Base-by-base conservation (phyloP, 1,140 invertebrate genomes). In the Tetramorium alpestre region DNA sequence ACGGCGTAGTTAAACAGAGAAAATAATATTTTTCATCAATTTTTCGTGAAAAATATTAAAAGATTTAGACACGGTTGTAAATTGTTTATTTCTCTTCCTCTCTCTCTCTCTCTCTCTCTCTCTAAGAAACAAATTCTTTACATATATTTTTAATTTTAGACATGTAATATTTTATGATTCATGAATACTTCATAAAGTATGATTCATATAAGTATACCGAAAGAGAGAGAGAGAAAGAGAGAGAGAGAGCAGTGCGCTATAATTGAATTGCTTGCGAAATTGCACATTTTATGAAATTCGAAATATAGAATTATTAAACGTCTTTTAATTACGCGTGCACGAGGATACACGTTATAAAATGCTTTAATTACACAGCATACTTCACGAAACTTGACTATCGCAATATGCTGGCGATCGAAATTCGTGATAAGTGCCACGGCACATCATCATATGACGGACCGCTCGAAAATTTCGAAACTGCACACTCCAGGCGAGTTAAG, bases 281-380 rank as follows among this genome's bases (percentile, higher is more conserved):
- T 54, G 11, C 3, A 60, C n/a, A 72, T 73, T 73, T 38, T 38
- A 25, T 13, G 22, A 60, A 84, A 73, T 60, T 60, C 2, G 13
- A 49, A 75, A 38, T 22, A 22, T 49, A 18, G 4, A 44, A 47
- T 44, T 38, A 28, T 54, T 16, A 62, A 84, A 60, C 54, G 51
- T 62, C 51, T 82, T 82, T 84, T 56, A 69, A 81, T 81, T 73
- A 62, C 54, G 18, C 51, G 51, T 47, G 13, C 4, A 41, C 33
- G 3, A 65, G 76, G 5, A 64, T 11, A 28, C 11, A 8, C 0
- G 22, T 67, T 49, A 38, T 28, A 51, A 82, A 82, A 25, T 54
- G 47, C 22, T 70, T 44, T 56, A 58, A 72, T 69, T 44, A n/a
- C 47, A 3, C 13, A 18, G 11, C 25, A 22, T 51, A 72, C 41